Percentiles rank a stretch among this genome's conserved stretches.
phyloP scores from a whole-genome alignment of 2,113 vertebrate genomes.

The Thymallus thymallus region DNA sequence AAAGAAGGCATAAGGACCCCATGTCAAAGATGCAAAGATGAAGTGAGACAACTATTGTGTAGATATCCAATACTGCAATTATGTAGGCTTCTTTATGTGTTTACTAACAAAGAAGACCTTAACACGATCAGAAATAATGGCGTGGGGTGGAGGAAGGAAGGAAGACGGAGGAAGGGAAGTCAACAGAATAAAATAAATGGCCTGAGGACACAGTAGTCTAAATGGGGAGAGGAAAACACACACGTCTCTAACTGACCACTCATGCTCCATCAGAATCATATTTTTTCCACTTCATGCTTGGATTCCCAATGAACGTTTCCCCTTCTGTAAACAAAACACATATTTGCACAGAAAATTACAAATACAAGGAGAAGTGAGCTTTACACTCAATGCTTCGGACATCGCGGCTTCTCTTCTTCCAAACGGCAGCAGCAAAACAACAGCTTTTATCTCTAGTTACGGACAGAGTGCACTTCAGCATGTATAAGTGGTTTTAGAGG shows the following conservation, averaged over 20 bases:
- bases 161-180: constrained; percentile 3
- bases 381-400: constrained; percentile 73
- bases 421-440: constrained; percentile 64
- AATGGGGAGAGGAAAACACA: constrained; percentile 64
- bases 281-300: constrained; percentile 80
- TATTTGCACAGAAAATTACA: constrained; percentile 75
- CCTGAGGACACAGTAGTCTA: constrained; percentile 67
- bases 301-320: constrained; percentile 69
- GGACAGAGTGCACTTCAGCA: constrained; percentile 68
- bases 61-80: constrained; percentile 28
- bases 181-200: constrained; percentile 68
- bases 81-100: constrained; percentile 32
- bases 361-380: constrained; percentile 65
- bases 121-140: constrained; percentile 60
- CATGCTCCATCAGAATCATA: constrained; percentile 75
- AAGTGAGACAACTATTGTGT: constrained; percentile 36
- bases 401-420: constrained; percentile 48
- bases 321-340: constrained; percentile 75
- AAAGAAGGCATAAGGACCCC: constrained; percentile 4
- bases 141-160: not conserved
- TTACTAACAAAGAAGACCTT: constrained; percentile 43
- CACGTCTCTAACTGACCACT: constrained; percentile 77
- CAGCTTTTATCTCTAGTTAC: constrained; percentile 66
- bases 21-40: constrained; percentile 49
- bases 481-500: constrained; percentile 70